These are phyloP conservation scores for Glyptemys insculpta DNA, from an alignment of 2,797 vertebrate genomes.

Conservation along the genomic window DNA sequence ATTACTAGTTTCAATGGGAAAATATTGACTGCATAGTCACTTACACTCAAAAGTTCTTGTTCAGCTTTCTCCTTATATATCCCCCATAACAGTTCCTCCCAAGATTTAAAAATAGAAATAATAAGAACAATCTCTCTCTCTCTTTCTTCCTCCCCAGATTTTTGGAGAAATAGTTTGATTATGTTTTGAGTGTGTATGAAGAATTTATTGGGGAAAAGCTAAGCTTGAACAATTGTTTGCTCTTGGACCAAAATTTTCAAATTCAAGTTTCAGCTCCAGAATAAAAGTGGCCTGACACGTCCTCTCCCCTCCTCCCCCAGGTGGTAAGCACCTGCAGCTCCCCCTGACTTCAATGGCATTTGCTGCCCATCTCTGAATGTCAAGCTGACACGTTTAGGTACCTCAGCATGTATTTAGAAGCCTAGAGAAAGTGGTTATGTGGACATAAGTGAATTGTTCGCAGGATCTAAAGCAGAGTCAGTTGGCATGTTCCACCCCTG, in stretches of 20 bases:
- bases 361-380: too few species aligned
- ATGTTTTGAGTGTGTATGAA: background rate
- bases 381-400: too few species aligned
- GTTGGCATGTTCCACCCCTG: background rate
- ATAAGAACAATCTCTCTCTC: too few species aligned
- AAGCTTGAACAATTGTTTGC: background rate
- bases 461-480: background rate
- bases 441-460: background rate
- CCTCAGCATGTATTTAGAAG: too few species aligned
- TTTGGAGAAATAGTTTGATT: rapidly evolving
- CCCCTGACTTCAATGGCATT: too few species aligned
- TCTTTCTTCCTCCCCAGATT: too few species aligned
- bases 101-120: too few species aligned
- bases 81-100: too few species aligned
- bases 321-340: too few species aligned
- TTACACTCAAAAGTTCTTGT: background rate
- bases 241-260: background rate
- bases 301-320: rapidly evolving
- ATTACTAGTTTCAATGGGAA: background rate
- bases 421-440: background rate
- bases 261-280: background rate
- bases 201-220: background rate
- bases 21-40: background rate
- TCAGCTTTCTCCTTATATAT: background rate
- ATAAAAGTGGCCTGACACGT: too few species aligned